Evolutionary conservation across 1,140 invertebrate genomes (phyloP), one percentile per base, ranked within the genome.

Genomic region (Scaptodrosophila lebanonensis): DNA sequence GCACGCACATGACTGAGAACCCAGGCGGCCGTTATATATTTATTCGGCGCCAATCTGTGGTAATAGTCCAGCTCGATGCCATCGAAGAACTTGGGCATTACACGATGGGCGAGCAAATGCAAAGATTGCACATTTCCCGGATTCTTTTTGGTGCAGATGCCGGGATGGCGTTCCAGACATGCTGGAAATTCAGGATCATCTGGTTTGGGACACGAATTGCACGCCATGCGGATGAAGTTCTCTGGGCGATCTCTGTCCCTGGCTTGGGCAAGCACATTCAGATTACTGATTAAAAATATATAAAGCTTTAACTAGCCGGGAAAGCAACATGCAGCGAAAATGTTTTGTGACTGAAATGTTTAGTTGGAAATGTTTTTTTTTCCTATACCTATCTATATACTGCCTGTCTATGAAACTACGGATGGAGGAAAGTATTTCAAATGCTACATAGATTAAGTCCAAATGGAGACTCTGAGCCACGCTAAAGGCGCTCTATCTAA

Each of bases 81-180:
- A 36, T 84, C 83, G 18, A 67, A 70, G 44, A 85, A 86, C 40
- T 63, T 75, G 16, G 85, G 85, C 67, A 76, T 86, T n/a, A 86
- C 83, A 35, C 66, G 67, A 3, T 79, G 79, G 7, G 85, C 70
- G 18, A 83, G 42, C 7, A 39, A 30, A 44, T 86, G 85, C 5
- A 86, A 44, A 11, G 59, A 63, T 17, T 69, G 53, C 8, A 86
- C 60, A 64, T 76, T 86, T 25, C 85, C 85, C 4, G 85, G 85
- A 67, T 86, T 86, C 22, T 66, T 72, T 9, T 61, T 57, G 15
- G 59, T 54, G 33, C 43, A 43, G 2, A 25, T 8, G 3, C 84
- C 84, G 1, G 49, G 32, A 13, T 73, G 44, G 3, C 44, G 45
- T 35, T 84, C 44, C 9, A 86, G 83, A 43, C 73, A 86, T 1